phyloP scores from a whole-genome alignment of 2,113 vertebrate genomes.

The Tragelaphus imberbis region DNA sequence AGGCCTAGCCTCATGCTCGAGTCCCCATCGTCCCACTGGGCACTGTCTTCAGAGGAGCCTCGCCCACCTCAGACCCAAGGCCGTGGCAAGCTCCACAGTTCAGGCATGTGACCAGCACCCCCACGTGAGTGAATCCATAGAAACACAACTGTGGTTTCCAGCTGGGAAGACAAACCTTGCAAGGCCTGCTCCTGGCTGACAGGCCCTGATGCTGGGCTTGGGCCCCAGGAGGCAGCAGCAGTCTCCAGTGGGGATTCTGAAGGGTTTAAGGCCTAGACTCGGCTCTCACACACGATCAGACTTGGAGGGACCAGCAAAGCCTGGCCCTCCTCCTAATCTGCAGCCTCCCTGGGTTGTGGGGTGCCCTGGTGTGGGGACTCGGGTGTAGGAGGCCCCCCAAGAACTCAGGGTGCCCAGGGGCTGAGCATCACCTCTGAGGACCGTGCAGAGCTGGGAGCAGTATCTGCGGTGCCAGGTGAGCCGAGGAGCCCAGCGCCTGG shows the following conservation, averaged over 20 bases:
- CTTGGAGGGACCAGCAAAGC: background rate
- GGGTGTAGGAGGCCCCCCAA: background rate
- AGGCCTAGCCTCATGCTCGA: background rate
- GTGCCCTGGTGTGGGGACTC: background rate
- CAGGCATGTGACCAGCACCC: background rate
- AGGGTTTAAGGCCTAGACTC: background rate
- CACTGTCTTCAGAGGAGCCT: background rate
- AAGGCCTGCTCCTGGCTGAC: background rate
- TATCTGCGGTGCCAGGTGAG: rapidly evolving
- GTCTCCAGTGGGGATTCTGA: background rate
- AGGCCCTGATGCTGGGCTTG: background rate
- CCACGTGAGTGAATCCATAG: background rate
- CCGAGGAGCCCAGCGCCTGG: background rate
- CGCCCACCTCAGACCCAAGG: background rate
- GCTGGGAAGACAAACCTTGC: background rate
- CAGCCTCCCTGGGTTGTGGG: background rate
- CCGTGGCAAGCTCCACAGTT: background rate
- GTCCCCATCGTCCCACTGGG: background rate
- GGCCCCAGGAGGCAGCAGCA: background rate
- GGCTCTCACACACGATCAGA: background rate
- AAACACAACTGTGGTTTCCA: background rate
- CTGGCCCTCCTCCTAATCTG: background rate
- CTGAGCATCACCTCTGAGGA: background rate
- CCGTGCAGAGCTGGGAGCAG: background rate
- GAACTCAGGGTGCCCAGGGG: background rate